Base-by-base conservation (phyloP, 2,797 vertebrate species). In the Triplophysa bombifrons region DNA sequence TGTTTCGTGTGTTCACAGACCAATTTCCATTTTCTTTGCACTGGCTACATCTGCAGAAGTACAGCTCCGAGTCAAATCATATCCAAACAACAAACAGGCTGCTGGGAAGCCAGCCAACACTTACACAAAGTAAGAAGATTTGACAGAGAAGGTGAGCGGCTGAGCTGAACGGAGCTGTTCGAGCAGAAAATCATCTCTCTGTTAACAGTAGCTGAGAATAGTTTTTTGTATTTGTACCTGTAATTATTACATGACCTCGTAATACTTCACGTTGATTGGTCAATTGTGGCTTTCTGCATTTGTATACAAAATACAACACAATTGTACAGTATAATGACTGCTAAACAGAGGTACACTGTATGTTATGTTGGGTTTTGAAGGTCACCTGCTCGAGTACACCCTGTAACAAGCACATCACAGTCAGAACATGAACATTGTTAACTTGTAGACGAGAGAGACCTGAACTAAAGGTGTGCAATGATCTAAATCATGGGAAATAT, bases 381-480 rank as follows among this genome's bases (percentile, higher is more conserved):
- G 77, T 82, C 69, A 74, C 38, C 5, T 22, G 58, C 71, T 10
- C 44, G 30, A 80, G 63, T 67, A 74, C 30, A 82, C 63, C 53
- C 53, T 61, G 25, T 74, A 71, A 74, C 66, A 80, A 56, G 74
- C 38, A 78, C 68, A 78, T 78, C 51, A 78, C 30, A 63, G n/a
- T 53, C 66, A 48, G n/a, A 48, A 65, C 53, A 78, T 38, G n/a
- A 48, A 65, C 53, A 74, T 38, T 50, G 50, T 53, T 73, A 78
- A 78, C 51, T 74, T 67, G 63, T 67, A 82, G 27, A 30, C 27
- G 4, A 30, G 7, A 73, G 50, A 65, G 67, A 64, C 72, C 44
- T 67, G 17, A 80, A 75, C 68, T 76, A 82, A 65, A 48, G 65
- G 58, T 51, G 74, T 27, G 67, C 20, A 67, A 55, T 38, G 58